Conservation (phyloP, 2,888 invertebrate genomes). For the Callinectes sapidus region DNA sequence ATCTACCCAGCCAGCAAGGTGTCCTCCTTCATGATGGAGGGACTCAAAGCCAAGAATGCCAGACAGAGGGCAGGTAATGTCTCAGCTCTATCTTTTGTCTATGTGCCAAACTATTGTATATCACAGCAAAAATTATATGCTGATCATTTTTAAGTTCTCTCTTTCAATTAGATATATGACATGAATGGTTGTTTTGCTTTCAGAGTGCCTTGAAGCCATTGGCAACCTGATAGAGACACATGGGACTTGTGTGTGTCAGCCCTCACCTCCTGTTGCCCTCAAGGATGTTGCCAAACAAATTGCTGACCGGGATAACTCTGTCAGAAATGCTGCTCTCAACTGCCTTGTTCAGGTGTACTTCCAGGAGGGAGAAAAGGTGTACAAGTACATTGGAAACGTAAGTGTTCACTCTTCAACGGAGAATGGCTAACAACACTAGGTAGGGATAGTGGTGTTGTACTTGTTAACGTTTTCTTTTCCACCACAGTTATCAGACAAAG, state of each 20-base stretch:
- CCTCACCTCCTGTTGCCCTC: constrained; percentile 86
- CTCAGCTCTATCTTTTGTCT: not conserved
- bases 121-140: not conserved
- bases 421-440: not conserved
- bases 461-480: constrained; percentile 47
- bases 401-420: constrained; percentile 71
- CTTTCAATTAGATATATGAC: not conserved
- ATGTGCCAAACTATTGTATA: not conserved
- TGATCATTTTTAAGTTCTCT: not conserved
- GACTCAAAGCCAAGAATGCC: constrained; percentile 96
- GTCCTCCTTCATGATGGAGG: constrained; percentile 94
- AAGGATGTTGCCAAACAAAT: constrained; percentile 96
- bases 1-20: constrained; percentile 93
- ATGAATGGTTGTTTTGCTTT: not conserved
- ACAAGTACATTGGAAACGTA: constrained; percentile 93
- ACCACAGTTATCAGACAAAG: constrained; percentile 91
- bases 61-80: constrained; percentile 89
- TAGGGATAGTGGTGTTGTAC: not conserved
- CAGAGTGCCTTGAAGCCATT: constrained; percentile 94
- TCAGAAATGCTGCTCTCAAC: constrained; percentile 96
- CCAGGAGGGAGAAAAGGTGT: constrained; percentile 92
- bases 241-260: constrained; percentile 89
- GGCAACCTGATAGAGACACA: constrained; percentile 89
- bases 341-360: constrained; percentile 93
- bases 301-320: constrained; percentile 95